Evolutionary conservation across 1,140 invertebrate genomes (phyloP).

Genomic region (Drosophila funebris): DNA sequence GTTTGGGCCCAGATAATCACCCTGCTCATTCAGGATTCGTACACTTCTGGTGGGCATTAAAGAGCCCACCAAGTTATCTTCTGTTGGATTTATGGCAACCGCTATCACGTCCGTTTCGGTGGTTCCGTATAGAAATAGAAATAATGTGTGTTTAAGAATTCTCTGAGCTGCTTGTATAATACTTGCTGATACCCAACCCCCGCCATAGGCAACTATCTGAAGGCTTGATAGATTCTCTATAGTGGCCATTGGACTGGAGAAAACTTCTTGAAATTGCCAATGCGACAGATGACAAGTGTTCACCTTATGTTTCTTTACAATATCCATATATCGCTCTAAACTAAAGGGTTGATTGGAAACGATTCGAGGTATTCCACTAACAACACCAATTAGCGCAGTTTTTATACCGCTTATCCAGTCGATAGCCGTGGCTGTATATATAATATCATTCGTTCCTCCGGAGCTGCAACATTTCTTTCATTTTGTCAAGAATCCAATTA

Average conservation of each 20-base stretch:
- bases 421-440: not conserved
- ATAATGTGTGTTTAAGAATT: not conserved
- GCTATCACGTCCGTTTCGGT: slow-evolving; percentile 26
- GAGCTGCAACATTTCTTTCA: not conserved
- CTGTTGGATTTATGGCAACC: slow-evolving; percentile 1
- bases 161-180: not conserved
- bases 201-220: slow-evolving; percentile 4
- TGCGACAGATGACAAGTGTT: not conserved
- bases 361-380: slow-evolving; percentile 7
- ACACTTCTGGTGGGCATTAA: not conserved
- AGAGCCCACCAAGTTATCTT: slow-evolving; percentile 1
- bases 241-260: slow-evolving; percentile 10
- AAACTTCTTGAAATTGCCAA: slow-evolving; percentile 29
- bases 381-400: not conserved
- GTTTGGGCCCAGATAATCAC: slow-evolving; percentile 3
- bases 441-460: not conserved
- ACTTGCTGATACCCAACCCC: slow-evolving; percentile 21
- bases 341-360: not conserved
- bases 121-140: slow-evolving; percentile 8
- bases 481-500: not conserved
- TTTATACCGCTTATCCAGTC: slow-evolving; percentile 25
- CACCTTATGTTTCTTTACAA: slow-evolving; percentile 7
- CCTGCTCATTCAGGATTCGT: slow-evolving; percentile 7
- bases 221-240: not conserved
- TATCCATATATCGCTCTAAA: not conserved